Evolutionary conservation across 1,140 invertebrate genomes (phyloP).

Genomic region (Aphidius ervi): DNA sequence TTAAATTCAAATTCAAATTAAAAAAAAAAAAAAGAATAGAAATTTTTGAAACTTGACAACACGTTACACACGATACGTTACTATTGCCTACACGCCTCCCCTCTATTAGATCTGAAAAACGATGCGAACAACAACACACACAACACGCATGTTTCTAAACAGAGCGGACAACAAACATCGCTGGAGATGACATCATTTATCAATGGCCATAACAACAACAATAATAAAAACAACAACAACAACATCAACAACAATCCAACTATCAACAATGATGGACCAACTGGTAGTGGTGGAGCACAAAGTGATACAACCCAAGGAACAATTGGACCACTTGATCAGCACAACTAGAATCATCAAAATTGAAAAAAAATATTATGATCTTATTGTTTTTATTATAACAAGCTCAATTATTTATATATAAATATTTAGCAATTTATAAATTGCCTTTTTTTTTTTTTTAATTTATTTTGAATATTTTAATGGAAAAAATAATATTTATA

Average conservation of each 20-base stretch:
- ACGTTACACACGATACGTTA: constrained; percentile 49
- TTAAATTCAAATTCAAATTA: constrained; percentile 1
- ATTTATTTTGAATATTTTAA: too few relatives aligned
- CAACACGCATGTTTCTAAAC: constrained; percentile 54
- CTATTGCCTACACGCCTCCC: constrained; percentile 38
- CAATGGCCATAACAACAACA: constrained; percentile 60
- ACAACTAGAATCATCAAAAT: constrained; percentile 7
- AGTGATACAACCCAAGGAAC: constrained; percentile 3
- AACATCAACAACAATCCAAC: too few relatives aligned
- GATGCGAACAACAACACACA: constrained; percentile 48
- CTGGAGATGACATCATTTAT: constrained; percentile 62
- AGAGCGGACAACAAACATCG: constrained; percentile 50
- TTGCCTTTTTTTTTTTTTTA: too few relatives aligned
- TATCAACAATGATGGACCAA: constrained; percentile 20
- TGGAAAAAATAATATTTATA: too few relatives aligned
- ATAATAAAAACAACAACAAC: constrained; percentile 24
- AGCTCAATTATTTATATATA: too few relatives aligned
- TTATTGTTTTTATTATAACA: not conserved
- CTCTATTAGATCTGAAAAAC: constrained; percentile 48
- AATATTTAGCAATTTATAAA: too few relatives aligned
- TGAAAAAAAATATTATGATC: not conserved
- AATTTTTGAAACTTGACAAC: constrained; percentile 23
- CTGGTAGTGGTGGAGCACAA: constrained; percentile 21
- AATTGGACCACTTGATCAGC: constrained; percentile 7
- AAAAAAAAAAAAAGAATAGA: constrained; percentile 23